Base-by-base conservation (phyloP, 2,888 invertebrate species). In the Ornithoptera alexandrae region DNA sequence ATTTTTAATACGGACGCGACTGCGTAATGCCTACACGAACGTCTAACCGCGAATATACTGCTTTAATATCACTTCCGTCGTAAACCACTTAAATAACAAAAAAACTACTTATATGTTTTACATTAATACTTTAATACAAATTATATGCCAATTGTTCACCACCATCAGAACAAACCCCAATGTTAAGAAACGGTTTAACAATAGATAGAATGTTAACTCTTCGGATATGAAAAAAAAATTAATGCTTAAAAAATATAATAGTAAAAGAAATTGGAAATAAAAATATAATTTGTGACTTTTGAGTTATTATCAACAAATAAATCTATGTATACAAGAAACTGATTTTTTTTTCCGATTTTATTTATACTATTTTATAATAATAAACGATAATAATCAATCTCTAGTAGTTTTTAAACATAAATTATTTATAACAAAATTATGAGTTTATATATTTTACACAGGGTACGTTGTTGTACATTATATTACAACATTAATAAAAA, bases 1-100 rank as follows among this genome's bases (percentile, higher is more conserved):
- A 85, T 89, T 90, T 89, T 89, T 89, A 87, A 88, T 81, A 76
- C 78, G 74, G 71, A 74, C 74, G 75, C 73, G 75, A 72, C 72
- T 69, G 70, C 72, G 72, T 71, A 73, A 70, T 67, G 68, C 62
- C 68, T 67, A 68, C 71, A 74, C 72, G 72, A 74, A 72, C 73
- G 67, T 68, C 70, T 72, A 63, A 62, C 68, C 67, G 59, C 15
- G 12, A 58, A 22, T 24, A 12, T 53, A 7, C n/a, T 53, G 53
- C 18, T 53, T 53, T n/a, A n/a, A 7, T n/a, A 53, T 53, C 53
- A 53, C n/a, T 53, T 3, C n/a, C 3, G 18, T 6, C 7, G 17
- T 18, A 53, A 53, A 53, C 7, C 6, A n/a, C n/a, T 18, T n/a
- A n/a, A 6, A 18, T 53, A n/a, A 53, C n/a, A n/a, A n/a, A 18